A percentile compares a stretch with the other conserved stretches of the same genome.
Evolutionary conservation across 2,888 invertebrate genomes (phyloP).

Genomic region (Cataglyphis rosenhaueri): DNA sequence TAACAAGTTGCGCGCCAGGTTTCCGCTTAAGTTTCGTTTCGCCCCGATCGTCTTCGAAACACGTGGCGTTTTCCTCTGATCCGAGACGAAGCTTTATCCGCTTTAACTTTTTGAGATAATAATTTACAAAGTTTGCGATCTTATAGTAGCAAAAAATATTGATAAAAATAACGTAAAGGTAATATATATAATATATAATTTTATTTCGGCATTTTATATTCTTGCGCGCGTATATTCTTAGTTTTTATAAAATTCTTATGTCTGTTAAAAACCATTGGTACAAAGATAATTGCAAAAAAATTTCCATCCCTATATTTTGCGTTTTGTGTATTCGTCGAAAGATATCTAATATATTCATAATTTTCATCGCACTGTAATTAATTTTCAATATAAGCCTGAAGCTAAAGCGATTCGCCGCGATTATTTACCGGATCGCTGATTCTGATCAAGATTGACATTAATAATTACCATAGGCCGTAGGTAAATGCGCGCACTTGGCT

Average conservation of each 20-base stretch:
- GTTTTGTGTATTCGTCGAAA: not conserved
- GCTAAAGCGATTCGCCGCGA: not conserved
- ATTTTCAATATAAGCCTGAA: not conserved
- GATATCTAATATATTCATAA: not conserved
- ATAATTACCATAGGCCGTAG: conserved; percentile 59
- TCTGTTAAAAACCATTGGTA: not conserved
- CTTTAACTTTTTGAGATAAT: conserved; percentile 22
- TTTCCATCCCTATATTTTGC: not conserved
- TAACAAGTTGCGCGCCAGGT: conserved; percentile 51
- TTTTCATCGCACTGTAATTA: not conserved
- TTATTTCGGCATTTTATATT: not conserved
- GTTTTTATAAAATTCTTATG: not conserved
- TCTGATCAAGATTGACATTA: conserved; percentile 62
- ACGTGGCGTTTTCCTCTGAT: conserved; percentile 45
- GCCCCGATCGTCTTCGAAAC: conserved; percentile 36
- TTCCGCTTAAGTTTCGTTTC: conserved; percentile 33
- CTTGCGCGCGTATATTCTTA: not conserved
- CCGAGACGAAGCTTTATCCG: conserved; percentile 26
- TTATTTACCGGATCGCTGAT: conserved; percentile 48
- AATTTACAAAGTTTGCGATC: conserved; percentile 24
- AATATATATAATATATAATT: not conserved
- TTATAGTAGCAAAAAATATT: not conserved
- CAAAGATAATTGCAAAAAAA: not conserved
- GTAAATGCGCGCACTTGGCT: conserved; percentile 39
- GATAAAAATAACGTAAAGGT: not conserved